Percentiles rank a stretch among this genome's conserved stretches.
Evolutionary conservation across 2,888 invertebrate species (phyloP).

Genomic region (Allygus modestus): DNA sequence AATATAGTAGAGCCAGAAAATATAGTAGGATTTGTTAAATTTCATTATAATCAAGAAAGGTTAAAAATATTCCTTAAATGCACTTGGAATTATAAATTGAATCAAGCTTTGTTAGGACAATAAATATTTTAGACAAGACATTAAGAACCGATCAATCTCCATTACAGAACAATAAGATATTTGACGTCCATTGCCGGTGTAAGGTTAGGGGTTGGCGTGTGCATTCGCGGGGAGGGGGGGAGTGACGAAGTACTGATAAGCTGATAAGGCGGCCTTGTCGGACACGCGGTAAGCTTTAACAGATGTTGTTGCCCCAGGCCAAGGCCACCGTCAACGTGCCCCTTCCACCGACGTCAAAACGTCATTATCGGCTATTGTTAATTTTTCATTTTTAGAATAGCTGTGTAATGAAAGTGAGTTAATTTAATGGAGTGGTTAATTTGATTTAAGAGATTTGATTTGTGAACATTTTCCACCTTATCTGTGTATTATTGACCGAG

Average conservation of each 20-base stretch:
- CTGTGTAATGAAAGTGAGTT: not conserved
- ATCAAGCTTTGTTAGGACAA: not conserved
- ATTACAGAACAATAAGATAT: conserved; percentile 27
- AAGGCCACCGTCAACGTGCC: not conserved
- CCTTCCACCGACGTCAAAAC: not conserved
- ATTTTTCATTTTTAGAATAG: not conserved
- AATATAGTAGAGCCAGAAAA: too few species aligned
- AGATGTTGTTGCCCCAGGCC: conserved; percentile 9
- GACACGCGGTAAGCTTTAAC: conserved; percentile 33
- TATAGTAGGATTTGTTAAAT: too few species aligned
- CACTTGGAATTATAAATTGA: not conserved
- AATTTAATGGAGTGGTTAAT: too few species aligned
- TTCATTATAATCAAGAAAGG: not conserved
- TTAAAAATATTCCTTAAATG: not conserved
- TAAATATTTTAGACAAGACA: not conserved
- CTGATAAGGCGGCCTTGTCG: conserved; percentile 23
- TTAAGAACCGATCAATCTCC: not conserved
- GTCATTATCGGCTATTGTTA: not conserved
- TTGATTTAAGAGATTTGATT: too few species aligned
- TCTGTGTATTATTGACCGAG: too few species aligned
- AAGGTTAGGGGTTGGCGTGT: not conserved
- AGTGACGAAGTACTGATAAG: conserved; percentile 37
- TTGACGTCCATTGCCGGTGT: conserved; percentile 19
- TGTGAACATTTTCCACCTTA: too few species aligned
- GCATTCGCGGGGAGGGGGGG: not conserved